These are phyloP conservation scores for Alligator mississippiensis DNA, from an alignment of 2,113 vertebrate genomes.

Conservation along the genomic window DNA sequence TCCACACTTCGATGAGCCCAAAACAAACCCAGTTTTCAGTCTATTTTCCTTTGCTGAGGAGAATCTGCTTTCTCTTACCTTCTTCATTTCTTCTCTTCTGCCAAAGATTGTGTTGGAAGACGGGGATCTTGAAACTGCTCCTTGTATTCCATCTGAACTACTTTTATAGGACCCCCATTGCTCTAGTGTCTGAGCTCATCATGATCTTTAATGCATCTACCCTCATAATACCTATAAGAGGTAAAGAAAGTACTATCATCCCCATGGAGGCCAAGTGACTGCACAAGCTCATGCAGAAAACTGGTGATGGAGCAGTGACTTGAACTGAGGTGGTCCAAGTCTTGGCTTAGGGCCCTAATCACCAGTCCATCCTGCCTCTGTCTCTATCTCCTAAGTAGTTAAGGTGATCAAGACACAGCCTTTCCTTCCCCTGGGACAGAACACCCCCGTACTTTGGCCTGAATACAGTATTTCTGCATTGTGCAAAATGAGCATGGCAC, in stretches of 20 bases:
- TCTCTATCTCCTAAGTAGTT: not conserved
- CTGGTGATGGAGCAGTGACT: not conserved
- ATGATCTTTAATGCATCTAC: not conserved
- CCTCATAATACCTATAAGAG: not conserved
- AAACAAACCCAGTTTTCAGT: not conserved
- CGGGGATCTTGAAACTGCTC: not conserved
- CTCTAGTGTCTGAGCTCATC: not conserved
- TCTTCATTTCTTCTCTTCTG: not conserved
- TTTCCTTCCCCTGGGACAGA: no score
- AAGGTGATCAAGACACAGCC: not conserved
- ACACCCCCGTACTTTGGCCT: no score
- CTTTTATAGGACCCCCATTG: not conserved
- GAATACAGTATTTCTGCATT: no score
- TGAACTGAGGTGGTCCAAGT: not conserved
- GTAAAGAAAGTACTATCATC: not conserved
- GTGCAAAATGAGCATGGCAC: not conserved
- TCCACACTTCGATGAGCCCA: not conserved
- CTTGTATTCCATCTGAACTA: not conserved
- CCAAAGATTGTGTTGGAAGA: not conserved
- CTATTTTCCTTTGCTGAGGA: fast-evolving
- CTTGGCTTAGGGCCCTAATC: not conserved
- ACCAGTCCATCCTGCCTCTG: not conserved
- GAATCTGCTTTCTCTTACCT: fast-evolving
- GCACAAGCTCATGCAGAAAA: not conserved
- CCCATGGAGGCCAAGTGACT: not conserved